A percentile compares a stretch with the other conserved stretches of the same genome.
phyloP scores from a whole-genome alignment of 64 coral and sea anemone genomes.

The Actinia equina region DNA sequence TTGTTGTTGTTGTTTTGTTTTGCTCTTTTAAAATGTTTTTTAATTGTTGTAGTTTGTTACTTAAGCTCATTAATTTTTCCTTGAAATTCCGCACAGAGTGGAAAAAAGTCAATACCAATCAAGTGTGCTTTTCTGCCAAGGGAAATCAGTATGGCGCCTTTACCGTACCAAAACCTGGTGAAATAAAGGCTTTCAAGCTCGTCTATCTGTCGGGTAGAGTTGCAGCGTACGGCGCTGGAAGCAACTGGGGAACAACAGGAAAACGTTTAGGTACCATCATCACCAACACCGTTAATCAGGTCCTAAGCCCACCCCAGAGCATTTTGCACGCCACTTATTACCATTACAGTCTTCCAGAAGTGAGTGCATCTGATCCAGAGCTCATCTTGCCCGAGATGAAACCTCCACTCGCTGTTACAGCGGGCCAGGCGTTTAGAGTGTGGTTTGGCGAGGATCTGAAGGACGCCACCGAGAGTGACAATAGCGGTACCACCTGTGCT shows the following conservation, averaged over 20 bases:
- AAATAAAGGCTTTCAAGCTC: slow-evolving; percentile 12
- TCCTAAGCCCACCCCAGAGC: background rate
- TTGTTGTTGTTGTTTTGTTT: no score
- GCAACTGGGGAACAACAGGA: background rate
- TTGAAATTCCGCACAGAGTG: background rate
- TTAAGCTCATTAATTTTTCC: background rate
- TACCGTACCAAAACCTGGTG: background rate
- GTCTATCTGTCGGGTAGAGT: background rate
- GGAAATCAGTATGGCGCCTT: background rate
- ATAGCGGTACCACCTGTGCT: background rate
- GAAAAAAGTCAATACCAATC: slow-evolving; percentile 9
- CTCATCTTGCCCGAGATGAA: background rate
- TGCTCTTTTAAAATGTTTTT: no score
- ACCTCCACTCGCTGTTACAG: background rate
- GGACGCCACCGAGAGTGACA: background rate
- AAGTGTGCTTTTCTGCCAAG: background rate
- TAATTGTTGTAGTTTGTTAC: no score
- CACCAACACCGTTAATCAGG: background rate
- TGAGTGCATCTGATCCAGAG: background rate
- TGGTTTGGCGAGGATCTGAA: slow-evolving; percentile 22
- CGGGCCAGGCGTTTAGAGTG: slow-evolving; percentile 8
- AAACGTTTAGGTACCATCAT: background rate
- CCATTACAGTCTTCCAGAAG: background rate
- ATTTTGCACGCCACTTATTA: background rate
- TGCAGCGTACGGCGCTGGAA: background rate